Percentiles rank a stretch among this genome's conserved stretches.
These are phyloP conservation scores for Mythimna pallens DNA, from an alignment of 2,888 invertebrate genomes.

Conservation along the genomic window DNA sequence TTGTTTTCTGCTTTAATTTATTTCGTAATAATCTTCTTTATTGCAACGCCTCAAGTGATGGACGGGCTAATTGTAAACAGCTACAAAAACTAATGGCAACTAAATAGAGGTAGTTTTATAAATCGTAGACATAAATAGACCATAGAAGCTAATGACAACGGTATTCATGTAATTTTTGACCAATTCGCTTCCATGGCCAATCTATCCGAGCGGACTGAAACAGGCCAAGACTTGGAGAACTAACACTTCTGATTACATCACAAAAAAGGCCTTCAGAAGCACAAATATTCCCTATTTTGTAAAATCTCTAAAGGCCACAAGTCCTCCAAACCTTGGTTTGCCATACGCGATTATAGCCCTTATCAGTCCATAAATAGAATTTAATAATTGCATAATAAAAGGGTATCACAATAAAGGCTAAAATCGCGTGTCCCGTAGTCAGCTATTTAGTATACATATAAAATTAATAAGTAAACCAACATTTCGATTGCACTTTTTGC, in stretches of 20 bases:
- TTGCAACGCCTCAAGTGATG: slow-evolving; percentile 50
- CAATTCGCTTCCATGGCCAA: slow-evolving; percentile 77
- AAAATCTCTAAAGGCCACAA: slow-evolving; percentile 1
- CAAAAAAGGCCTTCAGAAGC: slow-evolving; percentile 25
- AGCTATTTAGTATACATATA: slow-evolving; percentile 67
- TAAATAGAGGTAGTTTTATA: slow-evolving; percentile 78
- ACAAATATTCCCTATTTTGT: slow-evolving; percentile 39
- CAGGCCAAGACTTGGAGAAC: slow-evolving; percentile 33
- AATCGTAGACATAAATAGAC: slow-evolving; percentile 68
- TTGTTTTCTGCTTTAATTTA: slow-evolving; percentile 7
- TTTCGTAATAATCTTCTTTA: slow-evolving; percentile 49
- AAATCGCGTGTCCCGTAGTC: slow-evolving; percentile 62
- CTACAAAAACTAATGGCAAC: slow-evolving; percentile 69
- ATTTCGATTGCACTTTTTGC: slow-evolving; percentile 87
- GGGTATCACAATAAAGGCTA: slow-evolving; percentile 49
- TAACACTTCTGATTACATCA: slow-evolving; percentile 7
- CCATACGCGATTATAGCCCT: slow-evolving; percentile 63
- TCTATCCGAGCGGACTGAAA: slow-evolving; percentile 58
- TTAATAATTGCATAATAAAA: slow-evolving; percentile 53
- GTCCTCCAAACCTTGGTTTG: slow-evolving; percentile 35
- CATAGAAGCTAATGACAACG: slow-evolving; percentile 65
- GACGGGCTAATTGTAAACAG: slow-evolving; percentile 72
- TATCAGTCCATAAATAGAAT: slow-evolving; percentile 47
- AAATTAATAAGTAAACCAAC: slow-evolving; percentile 59
- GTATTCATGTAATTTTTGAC: slow-evolving; percentile 72